Percentiles rank a stretch among this genome's conserved stretches.
These are phyloP conservation scores for Gymnoscelis rufifasciata DNA, from an alignment of 2,888 invertebrate species.

Conservation along the genomic window DNA sequence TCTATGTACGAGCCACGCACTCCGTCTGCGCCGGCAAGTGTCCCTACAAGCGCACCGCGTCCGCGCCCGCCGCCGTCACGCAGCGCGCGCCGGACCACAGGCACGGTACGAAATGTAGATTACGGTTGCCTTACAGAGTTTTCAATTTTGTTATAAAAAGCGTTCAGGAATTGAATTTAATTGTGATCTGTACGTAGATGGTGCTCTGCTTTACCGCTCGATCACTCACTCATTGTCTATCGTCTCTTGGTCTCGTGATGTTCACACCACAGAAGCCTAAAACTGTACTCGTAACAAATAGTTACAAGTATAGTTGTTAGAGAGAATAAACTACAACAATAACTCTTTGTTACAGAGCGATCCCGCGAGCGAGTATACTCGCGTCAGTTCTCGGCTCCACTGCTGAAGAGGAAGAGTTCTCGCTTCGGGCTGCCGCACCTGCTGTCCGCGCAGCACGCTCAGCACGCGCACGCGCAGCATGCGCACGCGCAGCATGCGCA, in stretches of 20 bases:
- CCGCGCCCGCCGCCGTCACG: conserved; percentile 90
- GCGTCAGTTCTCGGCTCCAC: conserved; percentile 96
- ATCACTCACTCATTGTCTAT: too few relatives aligned
- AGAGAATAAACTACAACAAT: too few relatives aligned
- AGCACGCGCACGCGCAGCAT: background rate
- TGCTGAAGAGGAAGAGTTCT: conserved; percentile 94
- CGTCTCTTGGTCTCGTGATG: too few relatives aligned
- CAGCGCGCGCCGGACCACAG: conserved; percentile 84
- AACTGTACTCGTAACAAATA: too few relatives aligned
- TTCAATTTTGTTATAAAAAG: too few relatives aligned
- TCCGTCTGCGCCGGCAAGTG: conserved; percentile 94
- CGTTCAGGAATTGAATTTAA: too few relatives aligned
- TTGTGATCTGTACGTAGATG: too few relatives aligned
- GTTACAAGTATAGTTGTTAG: too few relatives aligned
- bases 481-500: background rate
- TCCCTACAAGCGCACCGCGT: conserved; percentile 96
- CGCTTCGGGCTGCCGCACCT: conserved; percentile 94
- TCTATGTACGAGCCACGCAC: conserved; percentile 65
- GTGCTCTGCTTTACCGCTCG: too few relatives aligned
- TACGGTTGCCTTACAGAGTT: too few relatives aligned
- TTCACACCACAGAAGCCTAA: too few relatives aligned
- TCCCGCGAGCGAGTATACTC: conserved; percentile 88
- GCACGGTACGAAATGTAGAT: conserved; percentile 34
- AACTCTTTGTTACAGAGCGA: conserved; percentile 80
- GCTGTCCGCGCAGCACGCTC: conserved; percentile 58